Conservation (phyloP, 2,113 vertebrate species). For the Rutilus rutilus region DNA sequence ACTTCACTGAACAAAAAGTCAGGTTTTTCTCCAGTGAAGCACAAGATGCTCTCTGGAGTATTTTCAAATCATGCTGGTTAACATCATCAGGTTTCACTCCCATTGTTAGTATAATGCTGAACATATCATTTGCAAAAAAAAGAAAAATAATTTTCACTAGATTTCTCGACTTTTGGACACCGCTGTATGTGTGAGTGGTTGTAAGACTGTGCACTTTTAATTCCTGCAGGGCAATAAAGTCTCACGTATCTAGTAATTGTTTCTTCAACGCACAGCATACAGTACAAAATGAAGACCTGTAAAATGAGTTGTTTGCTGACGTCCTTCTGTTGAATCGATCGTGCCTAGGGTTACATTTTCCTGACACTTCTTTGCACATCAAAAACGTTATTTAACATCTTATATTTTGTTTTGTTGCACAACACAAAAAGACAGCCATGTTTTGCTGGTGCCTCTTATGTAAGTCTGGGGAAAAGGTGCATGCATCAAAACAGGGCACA, state of each 20-base stretch:
- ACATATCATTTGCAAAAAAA: not conserved
- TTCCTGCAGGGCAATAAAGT: not conserved
- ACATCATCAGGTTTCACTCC: not conserved
- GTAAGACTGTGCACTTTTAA: not conserved
- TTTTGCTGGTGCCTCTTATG: conserved; percentile 26
- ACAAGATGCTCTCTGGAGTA: not conserved
- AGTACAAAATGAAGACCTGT: conserved; percentile 1
- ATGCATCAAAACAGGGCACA: not conserved
- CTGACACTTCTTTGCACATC: conserved; percentile 1
- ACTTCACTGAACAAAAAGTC: not conserved
- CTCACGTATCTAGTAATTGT: not conserved
- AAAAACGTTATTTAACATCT: not conserved
- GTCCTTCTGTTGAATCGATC: not conserved
- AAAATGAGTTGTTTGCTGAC: conserved; percentile 26
- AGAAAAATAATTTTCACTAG: not conserved
- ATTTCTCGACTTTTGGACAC: not conserved
- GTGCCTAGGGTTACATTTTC: not conserved
- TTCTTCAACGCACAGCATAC: not conserved
- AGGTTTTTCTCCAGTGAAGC: not conserved
- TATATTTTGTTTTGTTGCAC: conserved; percentile 2
- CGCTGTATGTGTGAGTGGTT: not conserved
- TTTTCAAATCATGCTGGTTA: not conserved
- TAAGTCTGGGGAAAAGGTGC: not conserved
- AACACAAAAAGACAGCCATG: not conserved
- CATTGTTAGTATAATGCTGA: not conserved